These are phyloP conservation scores for Australoheros facetus DNA, from an alignment of 2,797 vertebrate species.

Conservation along the genomic window DNA sequence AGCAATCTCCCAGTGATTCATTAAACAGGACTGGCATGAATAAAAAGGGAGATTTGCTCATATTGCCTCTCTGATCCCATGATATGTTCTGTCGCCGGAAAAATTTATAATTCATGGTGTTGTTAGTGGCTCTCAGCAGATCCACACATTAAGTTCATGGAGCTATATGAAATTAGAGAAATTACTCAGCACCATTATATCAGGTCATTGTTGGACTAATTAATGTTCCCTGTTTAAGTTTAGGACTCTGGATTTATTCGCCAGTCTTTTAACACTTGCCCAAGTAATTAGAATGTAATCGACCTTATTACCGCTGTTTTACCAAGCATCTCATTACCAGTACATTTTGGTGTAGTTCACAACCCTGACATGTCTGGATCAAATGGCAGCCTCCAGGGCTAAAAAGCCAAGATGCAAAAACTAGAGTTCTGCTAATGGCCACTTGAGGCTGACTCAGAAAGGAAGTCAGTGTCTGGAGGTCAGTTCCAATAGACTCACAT, in stretches of 20 bases:
- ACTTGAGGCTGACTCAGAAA: background rate
- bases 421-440: background rate
- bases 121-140: slow-evolving; percentile 65
- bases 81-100: slow-evolving; percentile 75
- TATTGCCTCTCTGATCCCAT: slow-evolving; percentile 79
- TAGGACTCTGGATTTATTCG: slow-evolving; percentile 55
- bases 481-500: background rate
- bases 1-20: slow-evolving; percentile 79
- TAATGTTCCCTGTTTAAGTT: slow-evolving; percentile 56
- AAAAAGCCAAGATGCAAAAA: background rate
- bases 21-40: slow-evolving; percentile 79
- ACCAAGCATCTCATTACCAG: slow-evolving; percentile 58
- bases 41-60: slow-evolving; percentile 80
- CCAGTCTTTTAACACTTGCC: slow-evolving; percentile 58
- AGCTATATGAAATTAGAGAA: slow-evolving; percentile 53
- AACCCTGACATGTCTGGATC: background rate
- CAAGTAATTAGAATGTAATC: slow-evolving; percentile 66
- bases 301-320: slow-evolving; percentile 57
- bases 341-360: slow-evolving; percentile 37
- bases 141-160: slow-evolving; percentile 40
- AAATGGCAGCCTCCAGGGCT: background rate
- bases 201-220: slow-evolving; percentile 60
- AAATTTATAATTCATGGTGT: slow-evolving; percentile 80
- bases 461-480: background rate
- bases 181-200: slow-evolving; percentile 64